phyloP scores from a whole-genome alignment of 2,888 invertebrate species.

The Dorcus parallelipipedus region DNA sequence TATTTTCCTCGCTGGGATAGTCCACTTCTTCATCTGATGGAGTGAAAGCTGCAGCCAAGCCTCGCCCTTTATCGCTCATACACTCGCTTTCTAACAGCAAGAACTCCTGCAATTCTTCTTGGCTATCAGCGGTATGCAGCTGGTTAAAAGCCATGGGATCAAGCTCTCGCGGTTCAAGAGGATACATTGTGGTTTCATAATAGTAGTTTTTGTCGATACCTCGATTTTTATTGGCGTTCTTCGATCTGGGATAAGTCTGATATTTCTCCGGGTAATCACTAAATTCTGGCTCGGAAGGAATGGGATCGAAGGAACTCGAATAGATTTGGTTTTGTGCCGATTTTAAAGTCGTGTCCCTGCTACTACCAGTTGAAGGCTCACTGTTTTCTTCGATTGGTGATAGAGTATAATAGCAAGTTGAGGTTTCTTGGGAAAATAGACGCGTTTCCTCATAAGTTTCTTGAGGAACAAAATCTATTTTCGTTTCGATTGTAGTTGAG shows the following conservation, averaged over 20 bases:
- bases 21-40: slow-evolving; percentile 34
- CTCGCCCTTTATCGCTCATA: slow-evolving; percentile 49
- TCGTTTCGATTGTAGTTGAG: slow-evolving; percentile 19
- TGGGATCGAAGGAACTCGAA: slow-evolving; percentile 45
- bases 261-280: slow-evolving; percentile 44
- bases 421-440: slow-evolving; percentile 23
- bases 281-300: slow-evolving; percentile 35
- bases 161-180: slow-evolving; percentile 57
- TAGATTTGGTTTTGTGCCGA: slow-evolving; percentile 30
- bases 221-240: slow-evolving; percentile 41
- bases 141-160: slow-evolving; percentile 57
- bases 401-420: slow-evolving; percentile 39
- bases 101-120: slow-evolving; percentile 62
- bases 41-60: slow-evolving; percentile 51
- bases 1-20: background rate
- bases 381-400: slow-evolving; percentile 60
- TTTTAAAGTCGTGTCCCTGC: slow-evolving; percentile 37
- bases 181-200: slow-evolving; percentile 48
- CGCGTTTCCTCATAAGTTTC: slow-evolving; percentile 16
- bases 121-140: slow-evolving; percentile 58
- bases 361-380: slow-evolving; percentile 53
- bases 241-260: slow-evolving; percentile 55
- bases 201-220: slow-evolving; percentile 29
- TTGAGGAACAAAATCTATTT: slow-evolving; percentile 18
- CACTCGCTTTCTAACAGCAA: slow-evolving; percentile 60